phyloP scores from a whole-genome alignment of 1,140 invertebrate genomes.

The Helicoverpa zea region DNA sequence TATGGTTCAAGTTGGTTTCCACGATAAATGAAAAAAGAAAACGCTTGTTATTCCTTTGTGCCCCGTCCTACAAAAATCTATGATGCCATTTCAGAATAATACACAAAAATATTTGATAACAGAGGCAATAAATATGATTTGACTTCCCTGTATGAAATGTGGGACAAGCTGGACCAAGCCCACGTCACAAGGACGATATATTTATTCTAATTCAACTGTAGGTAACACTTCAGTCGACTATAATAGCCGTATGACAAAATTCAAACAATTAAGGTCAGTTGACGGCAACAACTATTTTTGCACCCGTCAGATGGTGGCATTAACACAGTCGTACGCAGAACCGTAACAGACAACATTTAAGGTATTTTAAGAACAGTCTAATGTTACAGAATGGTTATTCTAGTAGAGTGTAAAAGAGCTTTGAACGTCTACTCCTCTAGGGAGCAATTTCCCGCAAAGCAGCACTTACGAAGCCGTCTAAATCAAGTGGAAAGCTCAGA shows the following conservation, averaged over 20 bases:
- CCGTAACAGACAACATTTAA: not conserved
- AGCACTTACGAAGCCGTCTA: too few relatives aligned
- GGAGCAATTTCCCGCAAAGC: too few relatives aligned
- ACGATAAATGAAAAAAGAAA: slow-evolving; percentile 6
- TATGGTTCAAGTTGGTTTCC: not conserved
- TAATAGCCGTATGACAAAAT: slow-evolving; percentile 39
- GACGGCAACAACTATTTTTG: slow-evolving; percentile 64
- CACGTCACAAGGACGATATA: slow-evolving; percentile 3
- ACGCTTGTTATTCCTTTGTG: not conserved
- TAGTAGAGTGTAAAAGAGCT: not conserved
- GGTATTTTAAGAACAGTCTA: not conserved
- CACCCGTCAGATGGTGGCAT: slow-evolving; percentile 25
- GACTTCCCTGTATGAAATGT: not conserved
- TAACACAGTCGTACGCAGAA: slow-evolving; percentile 15
- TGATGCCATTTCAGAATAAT: too few relatives aligned
- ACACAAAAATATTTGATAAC: too few relatives aligned
- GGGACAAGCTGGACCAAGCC: not conserved
- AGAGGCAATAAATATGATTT: too few relatives aligned
- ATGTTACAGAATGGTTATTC: not conserved
- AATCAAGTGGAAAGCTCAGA: not conserved
- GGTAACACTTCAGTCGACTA: slow-evolving; percentile 15
- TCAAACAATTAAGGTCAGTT: slow-evolving; percentile 78
- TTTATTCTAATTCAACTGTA: slow-evolving; percentile 42
- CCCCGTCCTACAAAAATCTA: too few relatives aligned
- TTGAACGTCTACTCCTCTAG: too few relatives aligned